Conservation (phyloP, 2,888 invertebrate genomes). For the Ferdinandea cuprea region DNA sequence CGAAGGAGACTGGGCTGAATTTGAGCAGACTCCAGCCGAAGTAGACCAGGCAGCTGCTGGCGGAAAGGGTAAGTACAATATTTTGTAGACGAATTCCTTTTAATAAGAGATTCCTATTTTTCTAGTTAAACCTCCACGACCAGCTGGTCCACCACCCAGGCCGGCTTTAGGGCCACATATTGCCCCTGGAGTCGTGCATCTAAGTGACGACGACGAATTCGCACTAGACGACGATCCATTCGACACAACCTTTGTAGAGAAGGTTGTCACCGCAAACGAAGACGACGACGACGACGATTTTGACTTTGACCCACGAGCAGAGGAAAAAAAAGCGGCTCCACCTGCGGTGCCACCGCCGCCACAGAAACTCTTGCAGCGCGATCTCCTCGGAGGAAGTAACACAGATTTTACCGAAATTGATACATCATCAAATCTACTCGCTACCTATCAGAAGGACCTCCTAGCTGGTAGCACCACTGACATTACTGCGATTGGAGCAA, state of each 20-base stretch:
- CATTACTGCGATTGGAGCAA: constrained; percentile 87
- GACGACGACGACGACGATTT: constrained; percentile 83
- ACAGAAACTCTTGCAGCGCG: constrained; percentile 83
- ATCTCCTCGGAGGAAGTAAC: constrained; percentile 84
- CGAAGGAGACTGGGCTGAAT: constrained; percentile 87
- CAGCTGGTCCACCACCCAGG: constrained; percentile 81
- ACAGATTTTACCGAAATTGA: constrained; percentile 66
- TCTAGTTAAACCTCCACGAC: constrained; percentile 81
- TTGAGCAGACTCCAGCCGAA: constrained; percentile 85
- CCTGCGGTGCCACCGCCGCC: constrained; percentile 75
- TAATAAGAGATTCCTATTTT: neutral
- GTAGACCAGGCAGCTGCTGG: constrained; percentile 80
- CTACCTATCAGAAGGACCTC: constrained; percentile 86
- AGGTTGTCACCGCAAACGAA: constrained; percentile 85
- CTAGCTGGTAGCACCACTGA: constrained; percentile 91
- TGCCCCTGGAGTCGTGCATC: constrained; percentile 78
- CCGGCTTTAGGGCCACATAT: constrained; percentile 80
- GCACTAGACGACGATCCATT: constrained; percentile 89
- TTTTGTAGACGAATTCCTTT: neutral
- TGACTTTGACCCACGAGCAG: constrained; percentile 87
- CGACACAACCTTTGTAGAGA: constrained; percentile 92
- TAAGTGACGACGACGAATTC: constrained; percentile 84
- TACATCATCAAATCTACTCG: constrained; percentile 83
- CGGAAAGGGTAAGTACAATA: constrained; percentile 79
- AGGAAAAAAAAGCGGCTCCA: constrained; percentile 82